Percentiles rank a stretch among this genome's conserved stretches.
These are phyloP conservation scores for Onychorhynchus coronatus DNA, from an alignment of 2,113 vertebrate genomes.

Conservation along the genomic window DNA sequence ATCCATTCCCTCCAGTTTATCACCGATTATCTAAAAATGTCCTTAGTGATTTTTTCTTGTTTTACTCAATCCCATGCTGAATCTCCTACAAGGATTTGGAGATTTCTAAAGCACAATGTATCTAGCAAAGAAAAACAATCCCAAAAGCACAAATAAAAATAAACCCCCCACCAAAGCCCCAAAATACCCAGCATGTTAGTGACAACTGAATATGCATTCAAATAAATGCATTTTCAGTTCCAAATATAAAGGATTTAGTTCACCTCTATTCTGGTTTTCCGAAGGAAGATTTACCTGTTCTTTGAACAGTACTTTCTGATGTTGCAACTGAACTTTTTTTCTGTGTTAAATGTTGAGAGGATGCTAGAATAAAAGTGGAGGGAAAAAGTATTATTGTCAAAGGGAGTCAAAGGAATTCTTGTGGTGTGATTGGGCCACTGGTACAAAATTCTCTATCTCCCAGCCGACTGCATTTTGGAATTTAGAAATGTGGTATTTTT, in stretches of 20 bases:
- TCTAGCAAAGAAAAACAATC: background rate
- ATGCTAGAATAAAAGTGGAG: slow-evolving; percentile 64
- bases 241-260: background rate
- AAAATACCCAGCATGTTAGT: background rate
- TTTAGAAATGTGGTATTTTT: background rate
- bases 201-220: background rate
- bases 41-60: background rate
- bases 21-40: background rate
- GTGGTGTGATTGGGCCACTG: background rate
- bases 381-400: slow-evolving; percentile 58
- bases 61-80: background rate
- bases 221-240: background rate
- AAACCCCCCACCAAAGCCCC: background rate
- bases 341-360: slow-evolving; percentile 74
- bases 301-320: slow-evolving; percentile 74
- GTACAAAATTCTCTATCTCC: background rate
- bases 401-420: background rate
- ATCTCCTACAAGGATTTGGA: background rate
- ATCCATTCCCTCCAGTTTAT: background rate
- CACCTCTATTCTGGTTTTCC: background rate
- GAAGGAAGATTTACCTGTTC: slow-evolving; percentile 73
- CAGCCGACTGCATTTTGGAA: background rate
- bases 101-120: background rate
- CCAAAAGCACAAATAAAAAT: background rate
- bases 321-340: slow-evolving; percentile 73